Evolutionary conservation across 2,797 vertebrate genomes (phyloP), one percentile per base, ranked within the genome.

Genomic region (Lithobates pipiens): DNA sequence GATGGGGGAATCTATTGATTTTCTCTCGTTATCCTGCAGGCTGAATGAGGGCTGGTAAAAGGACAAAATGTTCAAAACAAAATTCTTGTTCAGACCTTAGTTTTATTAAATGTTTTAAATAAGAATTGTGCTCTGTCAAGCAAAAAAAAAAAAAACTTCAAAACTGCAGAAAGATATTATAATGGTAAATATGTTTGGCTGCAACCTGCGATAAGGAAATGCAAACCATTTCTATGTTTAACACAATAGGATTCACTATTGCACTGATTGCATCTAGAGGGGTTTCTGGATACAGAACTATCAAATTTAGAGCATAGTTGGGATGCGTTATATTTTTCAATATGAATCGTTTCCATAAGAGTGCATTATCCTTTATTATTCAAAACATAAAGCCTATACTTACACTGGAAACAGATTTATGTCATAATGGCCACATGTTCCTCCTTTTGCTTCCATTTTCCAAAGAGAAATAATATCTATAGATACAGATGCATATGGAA

Each of bases 331-430:
- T 61, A 61, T 61, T 61, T n/a, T 61, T 61, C 54, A 61, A 5
- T 21, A 61, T 61, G 54, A 23, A 61, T 61, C 2, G 10, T 42
- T 39, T 42, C 23, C 39, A 29, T 79, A 69, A 63, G 25, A 77
- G 23, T 77, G 44, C 57, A 67, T 3, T 39, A 78, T 67, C 27
- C 5, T 46, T 63, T 44, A 42, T 29, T 71, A 54, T 34, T 71
- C 29, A 3, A 70, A 72, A 25, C 16, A 29, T 46, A 68, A 10
- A 10, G 25, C 27, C 15, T 68, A 44, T 36, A 82, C 13, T 27
- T 46, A 69, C 65, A 54, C 8, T 68, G 82, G 10, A 68, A 36
- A 68, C 23, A 85, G 69, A 74, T 85, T 67, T 79, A 78, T 79
- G 77, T 50, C 39, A 57, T 46, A 67, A 39, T 21, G 32, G 39